Percentiles rank a stretch among this genome's conserved stretches.
Conservation (phyloP, 2,797 vertebrate species). For the Anabacerthia variegaticeps region DNA sequence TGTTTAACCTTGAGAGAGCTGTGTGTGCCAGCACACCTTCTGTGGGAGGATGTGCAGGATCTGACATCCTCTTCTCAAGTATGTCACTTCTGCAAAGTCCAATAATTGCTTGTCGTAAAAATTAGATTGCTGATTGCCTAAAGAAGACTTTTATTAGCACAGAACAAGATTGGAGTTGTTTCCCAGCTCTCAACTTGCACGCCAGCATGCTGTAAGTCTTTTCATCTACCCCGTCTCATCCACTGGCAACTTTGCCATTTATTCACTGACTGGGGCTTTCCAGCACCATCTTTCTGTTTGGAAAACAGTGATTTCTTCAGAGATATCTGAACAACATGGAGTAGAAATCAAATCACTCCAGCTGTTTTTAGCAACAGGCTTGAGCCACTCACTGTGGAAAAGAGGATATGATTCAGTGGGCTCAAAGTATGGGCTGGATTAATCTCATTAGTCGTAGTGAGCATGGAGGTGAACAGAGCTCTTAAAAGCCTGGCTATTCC, state of each 20-base stretch:
- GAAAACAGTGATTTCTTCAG: not conserved
- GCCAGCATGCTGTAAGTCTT: not conserved
- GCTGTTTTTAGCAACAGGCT: constrained; percentile 45
- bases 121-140: not conserved
- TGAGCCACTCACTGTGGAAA: constrained; percentile 72
- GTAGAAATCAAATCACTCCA: not conserved
- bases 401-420: not conserved
- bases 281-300: not conserved
- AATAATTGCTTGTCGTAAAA: not conserved
- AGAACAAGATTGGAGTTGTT: not conserved
- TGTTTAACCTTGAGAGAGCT: not conserved
- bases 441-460: not conserved
- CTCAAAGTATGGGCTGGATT: not conserved
- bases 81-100: not conserved
- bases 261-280: not conserved
- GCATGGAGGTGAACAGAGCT: not conserved
- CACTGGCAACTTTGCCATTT: accelerated
- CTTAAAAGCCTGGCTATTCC: not conserved
- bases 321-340: not conserved
- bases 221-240: not conserved
- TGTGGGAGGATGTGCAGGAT: too few relatives aligned
- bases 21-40: not conserved
- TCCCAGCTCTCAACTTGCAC: not conserved
- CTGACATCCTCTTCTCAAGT: not conserved
- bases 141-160: not conserved